Evolutionary conservation across 2,888 invertebrate genomes (phyloP).

Genomic region (Xestoiulus laeticollis): DNA sequence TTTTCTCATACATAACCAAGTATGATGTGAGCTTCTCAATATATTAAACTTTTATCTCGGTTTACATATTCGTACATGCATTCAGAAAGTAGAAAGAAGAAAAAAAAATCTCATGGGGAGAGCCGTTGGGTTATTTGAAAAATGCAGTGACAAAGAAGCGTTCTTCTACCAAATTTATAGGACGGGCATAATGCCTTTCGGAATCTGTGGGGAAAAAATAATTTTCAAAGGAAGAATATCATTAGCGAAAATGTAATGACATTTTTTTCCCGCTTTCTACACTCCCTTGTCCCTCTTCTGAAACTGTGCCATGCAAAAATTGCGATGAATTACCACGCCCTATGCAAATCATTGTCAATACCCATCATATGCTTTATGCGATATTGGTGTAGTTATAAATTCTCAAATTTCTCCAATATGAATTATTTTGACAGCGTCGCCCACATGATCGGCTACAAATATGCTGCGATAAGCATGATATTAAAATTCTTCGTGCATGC

Average conservation of each 20-base stretch:
- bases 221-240: constrained; percentile 46
- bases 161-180: constrained; percentile 39
- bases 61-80: not conserved
- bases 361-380: not conserved
- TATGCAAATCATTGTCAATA: constrained; percentile 41
- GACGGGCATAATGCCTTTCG: constrained; percentile 4
- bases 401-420: not conserved
- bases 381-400: not conserved
- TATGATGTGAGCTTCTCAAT: constrained; percentile 24
- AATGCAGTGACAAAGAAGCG: constrained; percentile 38
- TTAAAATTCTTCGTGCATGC: not conserved
- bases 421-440: not conserved
- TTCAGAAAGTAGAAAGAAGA: not conserved
- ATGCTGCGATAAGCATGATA: not conserved
- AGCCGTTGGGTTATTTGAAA: constrained; percentile 35
- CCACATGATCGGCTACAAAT: not conserved
- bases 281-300: not conserved
- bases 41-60: constrained; percentile 43
- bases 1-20: constrained; percentile 36
- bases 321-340: constrained; percentile 23
- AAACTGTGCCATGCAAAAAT: constrained; percentile 42
- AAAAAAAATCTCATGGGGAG: not conserved
- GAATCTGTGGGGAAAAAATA: constrained; percentile 47
- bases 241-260: constrained; percentile 44
- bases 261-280: not conserved